Evolutionary conservation across 2,113 vertebrate species (phyloP).

Genomic region (Peromyscus maniculatus): DNA sequence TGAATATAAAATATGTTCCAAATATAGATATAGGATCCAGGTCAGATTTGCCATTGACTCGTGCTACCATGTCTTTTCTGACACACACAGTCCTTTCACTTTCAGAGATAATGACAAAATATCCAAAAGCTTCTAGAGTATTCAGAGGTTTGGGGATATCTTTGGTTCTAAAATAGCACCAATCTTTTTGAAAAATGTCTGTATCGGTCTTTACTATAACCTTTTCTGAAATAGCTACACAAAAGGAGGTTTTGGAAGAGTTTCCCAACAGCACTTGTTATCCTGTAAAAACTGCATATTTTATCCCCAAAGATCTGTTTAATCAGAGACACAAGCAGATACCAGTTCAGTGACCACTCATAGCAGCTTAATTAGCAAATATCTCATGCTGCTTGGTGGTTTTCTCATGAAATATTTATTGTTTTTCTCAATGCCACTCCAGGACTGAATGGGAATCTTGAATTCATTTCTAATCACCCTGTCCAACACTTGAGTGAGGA

Average conservation of each 20-base stretch:
- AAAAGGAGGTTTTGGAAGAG: neutral
- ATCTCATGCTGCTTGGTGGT: constrained; percentile 96
- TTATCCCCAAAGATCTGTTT: constrained; percentile 96
- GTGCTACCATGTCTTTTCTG: neutral
- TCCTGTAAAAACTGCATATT: constrained; percentile 94
- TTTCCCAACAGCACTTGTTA: neutral
- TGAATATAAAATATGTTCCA: neutral
- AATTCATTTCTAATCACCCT: constrained; percentile 97
- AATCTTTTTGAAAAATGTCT: neutral
- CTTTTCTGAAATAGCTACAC: neutral
- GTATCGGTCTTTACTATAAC: neutral
- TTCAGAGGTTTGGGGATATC: neutral
- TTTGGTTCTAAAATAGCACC: neutral
- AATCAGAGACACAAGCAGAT: constrained; percentile 97
- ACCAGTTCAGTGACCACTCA: constrained; percentile 94
- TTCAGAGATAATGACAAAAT: neutral
- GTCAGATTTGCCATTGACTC: neutral
- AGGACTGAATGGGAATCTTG: constrained; percentile 95
- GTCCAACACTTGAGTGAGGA: constrained; percentile 95
- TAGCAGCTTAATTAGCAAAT: constrained; percentile 92
- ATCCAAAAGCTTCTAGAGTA: neutral
- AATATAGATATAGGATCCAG: neutral
- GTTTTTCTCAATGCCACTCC: constrained; percentile 97
- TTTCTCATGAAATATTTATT: constrained; percentile 96
- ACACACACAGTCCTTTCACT: neutral